A percentile compares a stretch with the other conserved stretches of the same genome.
phyloP scores from a whole-genome alignment of 2,113 vertebrate species.

The Atrichornis clamosus region DNA sequence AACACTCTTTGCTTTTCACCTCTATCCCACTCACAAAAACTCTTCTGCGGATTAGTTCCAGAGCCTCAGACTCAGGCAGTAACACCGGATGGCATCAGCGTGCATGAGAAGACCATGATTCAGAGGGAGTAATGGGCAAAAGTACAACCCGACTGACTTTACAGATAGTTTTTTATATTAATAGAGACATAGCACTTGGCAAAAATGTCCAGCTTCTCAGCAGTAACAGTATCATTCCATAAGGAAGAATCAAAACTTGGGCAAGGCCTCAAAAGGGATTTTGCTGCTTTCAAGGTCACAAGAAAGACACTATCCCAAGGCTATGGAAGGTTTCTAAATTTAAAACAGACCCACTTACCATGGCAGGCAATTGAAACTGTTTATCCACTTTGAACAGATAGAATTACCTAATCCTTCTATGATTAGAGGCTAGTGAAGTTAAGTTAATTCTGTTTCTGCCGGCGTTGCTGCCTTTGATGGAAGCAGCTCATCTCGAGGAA shows the following conservation, averaged over 20 bases:
- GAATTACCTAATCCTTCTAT: conserved; percentile 56
- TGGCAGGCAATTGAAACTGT: conserved; percentile 37
- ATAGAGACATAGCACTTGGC: background rate
- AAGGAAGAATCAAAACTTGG: background rate
- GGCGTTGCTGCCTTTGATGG: background rate
- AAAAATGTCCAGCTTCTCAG: background rate
- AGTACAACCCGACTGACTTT: background rate
- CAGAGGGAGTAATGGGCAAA: background rate
- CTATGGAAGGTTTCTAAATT: conserved; percentile 49
- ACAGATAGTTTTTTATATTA: background rate
- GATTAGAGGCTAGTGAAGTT: conserved; percentile 48
- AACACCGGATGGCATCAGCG: rapidly evolving
- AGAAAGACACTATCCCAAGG: conserved; percentile 4
- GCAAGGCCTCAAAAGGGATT: background rate
- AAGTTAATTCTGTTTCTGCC: conserved; percentile 38
- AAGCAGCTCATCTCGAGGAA: background rate
- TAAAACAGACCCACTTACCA: conserved; percentile 25
- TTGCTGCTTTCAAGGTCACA: conserved; percentile 9
- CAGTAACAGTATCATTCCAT: background rate
- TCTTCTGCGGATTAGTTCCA: background rate
- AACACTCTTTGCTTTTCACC: background rate
- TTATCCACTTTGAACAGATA: conserved; percentile 63
- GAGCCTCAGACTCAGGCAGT: background rate
- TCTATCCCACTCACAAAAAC: background rate
- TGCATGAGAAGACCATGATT: background rate